Base-by-base conservation (phyloP, 2,797 vertebrate species). In the Bovichtus variegatus region DNA sequence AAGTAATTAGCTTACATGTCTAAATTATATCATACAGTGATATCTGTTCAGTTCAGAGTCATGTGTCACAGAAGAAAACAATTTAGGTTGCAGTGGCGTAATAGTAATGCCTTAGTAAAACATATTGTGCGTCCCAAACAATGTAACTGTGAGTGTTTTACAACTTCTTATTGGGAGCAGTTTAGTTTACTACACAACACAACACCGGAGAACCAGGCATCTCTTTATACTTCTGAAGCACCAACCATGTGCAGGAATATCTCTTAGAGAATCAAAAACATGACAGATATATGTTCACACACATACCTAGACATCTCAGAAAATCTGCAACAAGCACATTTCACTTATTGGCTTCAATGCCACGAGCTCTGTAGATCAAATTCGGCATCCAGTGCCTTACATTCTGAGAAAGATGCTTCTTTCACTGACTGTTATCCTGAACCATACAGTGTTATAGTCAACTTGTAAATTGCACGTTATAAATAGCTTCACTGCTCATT, bases 1-100 rank as follows among this genome's bases (percentile, higher is more conserved):
- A 72, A 76, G 76, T 31, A 78, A 65, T 72, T 86, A 87, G 84
- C 80, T 90, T 89, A 87, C 23, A 84, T 41, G 36, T 71, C 21
- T 80, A 65, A 71, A 65, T 70, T 27, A 40, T 71, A 69, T 82
- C 31, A 78, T 79, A 75, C 72, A 18, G 9, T 66, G 36, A 67
- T 58, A 73, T 83, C 43, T 63, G 29, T 74, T 90, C 38, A 69
- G 51, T 86, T 87, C 64, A 78, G 50, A 74, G 71, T 54, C 70
- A 63, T 61, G 31, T 78, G 58, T 82, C n/a, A 76, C 60, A 86
- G 36, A 82, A 43, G 23, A 70, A 61, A 66, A 38, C 41, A 11
- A 23, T 27, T 41, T 29, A 40, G 62, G 23, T 69, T 66, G 23
- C 49, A 71, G 38, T 36, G 40, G 23, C 76, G 64, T 69, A 62